phyloP scores from a whole-genome alignment of 2,113 vertebrate genomes.

The Prionailurus bengalensis region DNA sequence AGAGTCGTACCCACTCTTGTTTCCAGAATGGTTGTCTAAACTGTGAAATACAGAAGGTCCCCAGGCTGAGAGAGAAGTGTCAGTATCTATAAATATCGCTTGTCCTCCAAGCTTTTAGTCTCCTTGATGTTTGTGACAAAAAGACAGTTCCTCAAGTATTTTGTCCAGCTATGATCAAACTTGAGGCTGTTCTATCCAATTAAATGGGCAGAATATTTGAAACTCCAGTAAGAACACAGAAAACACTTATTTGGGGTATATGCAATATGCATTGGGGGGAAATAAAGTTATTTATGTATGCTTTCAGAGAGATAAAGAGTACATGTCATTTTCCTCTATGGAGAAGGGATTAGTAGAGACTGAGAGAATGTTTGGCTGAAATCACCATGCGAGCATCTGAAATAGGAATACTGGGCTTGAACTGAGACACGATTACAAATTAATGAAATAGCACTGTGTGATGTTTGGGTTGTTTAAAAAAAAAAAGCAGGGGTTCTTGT shows the following conservation, averaged over 20 bases:
- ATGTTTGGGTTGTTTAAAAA: background rate
- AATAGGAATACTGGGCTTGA: background rate
- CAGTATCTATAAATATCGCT: background rate
- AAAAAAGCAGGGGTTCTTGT: background rate
- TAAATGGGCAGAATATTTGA: slow-evolving; percentile 47
- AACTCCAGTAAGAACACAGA: background rate
- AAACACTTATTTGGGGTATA: background rate
- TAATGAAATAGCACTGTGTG: background rate
- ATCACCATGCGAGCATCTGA: background rate
- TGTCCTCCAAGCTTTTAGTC: background rate
- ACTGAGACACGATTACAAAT: background rate
- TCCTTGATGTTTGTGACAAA: slow-evolving; percentile 18
- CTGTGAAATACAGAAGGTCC: background rate
- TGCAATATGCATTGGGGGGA: background rate
- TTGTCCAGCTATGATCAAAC: background rate
- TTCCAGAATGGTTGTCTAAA: background rate
- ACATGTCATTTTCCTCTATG: background rate
- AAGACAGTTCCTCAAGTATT: slow-evolving; percentile 19
- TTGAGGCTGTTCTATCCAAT: background rate
- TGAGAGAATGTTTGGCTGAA: background rate
- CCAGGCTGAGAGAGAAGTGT: background rate
- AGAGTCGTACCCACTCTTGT: background rate
- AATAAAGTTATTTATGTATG: background rate
- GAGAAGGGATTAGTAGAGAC: background rate
- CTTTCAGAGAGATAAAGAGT: slow-evolving; percentile 25